Evolutionary conservation across 2,888 invertebrate genomes (phyloP).

Genomic region (Pristionchus arcanus): DNA sequence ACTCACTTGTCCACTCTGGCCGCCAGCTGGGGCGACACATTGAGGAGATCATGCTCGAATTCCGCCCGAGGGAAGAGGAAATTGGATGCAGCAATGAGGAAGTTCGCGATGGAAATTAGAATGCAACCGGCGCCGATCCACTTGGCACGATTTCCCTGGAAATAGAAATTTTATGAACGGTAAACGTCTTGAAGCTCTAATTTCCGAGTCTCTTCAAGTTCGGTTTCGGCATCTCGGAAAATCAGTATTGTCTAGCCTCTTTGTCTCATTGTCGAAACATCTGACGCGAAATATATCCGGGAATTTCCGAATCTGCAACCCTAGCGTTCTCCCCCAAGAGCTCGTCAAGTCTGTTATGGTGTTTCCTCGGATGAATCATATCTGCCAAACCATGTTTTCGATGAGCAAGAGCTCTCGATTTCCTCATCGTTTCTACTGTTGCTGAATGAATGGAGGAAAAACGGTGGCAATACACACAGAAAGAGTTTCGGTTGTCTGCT

Average conservation of each 20-base stretch:
- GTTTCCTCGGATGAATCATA: neutral
- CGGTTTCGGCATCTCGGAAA: too few species aligned
- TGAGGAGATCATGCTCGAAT: conserved; percentile 56
- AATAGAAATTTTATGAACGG: neutral
- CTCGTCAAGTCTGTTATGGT: neutral
- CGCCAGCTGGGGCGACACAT: conserved; percentile 52
- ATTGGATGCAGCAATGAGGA: conserved; percentile 76
- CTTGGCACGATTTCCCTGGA: conserved; percentile 76
- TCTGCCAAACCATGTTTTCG: neutral
- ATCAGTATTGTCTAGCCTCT: neutral
- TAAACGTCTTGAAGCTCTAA: neutral
- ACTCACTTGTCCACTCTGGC: conserved; percentile 62
- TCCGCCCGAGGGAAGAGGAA: conserved; percentile 76
- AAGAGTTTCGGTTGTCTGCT: neutral
- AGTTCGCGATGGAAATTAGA: conserved; percentile 76
- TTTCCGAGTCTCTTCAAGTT: too few species aligned
- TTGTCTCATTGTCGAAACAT: neutral
- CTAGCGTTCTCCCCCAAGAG: too few species aligned
- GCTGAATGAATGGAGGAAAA: neutral
- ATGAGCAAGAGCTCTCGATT: neutral
- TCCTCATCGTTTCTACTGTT: neutral
- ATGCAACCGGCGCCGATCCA: conserved; percentile 79
- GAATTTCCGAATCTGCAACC: too few species aligned
- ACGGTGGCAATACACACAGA: neutral
- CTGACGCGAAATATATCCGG: too few species aligned